Evolutionary conservation across 2,888 invertebrate species (phyloP).

Genomic region (Pollenia labialis): DNA sequence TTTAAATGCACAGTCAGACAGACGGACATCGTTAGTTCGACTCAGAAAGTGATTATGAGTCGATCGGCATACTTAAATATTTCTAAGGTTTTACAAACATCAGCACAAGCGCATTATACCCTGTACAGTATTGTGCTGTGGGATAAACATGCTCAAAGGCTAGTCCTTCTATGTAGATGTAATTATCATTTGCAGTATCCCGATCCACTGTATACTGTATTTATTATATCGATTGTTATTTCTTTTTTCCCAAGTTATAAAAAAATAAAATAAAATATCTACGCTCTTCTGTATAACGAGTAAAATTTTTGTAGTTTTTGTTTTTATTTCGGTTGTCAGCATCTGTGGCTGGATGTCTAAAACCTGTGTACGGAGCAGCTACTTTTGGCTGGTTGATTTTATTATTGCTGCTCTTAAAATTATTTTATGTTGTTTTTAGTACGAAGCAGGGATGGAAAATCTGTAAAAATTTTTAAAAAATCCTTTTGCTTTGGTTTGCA

Average conservation of each 20-base stretch:
- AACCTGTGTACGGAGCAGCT: conserved; percentile 43
- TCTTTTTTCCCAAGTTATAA: conserved; percentile 12
- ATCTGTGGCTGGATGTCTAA: conserved; percentile 20
- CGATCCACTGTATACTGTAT: conserved; percentile 20
- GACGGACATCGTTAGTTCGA: too few relatives aligned
- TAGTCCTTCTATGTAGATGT: neutral
- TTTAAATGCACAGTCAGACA: too few relatives aligned
- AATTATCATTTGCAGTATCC: neutral
- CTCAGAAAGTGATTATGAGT: too few relatives aligned
- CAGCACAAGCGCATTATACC: too few relatives aligned
- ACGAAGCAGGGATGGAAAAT: conserved; percentile 12
- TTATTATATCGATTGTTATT: conserved; percentile 10
- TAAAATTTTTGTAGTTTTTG: conserved; percentile 12
- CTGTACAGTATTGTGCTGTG: too few relatives aligned
- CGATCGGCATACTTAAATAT: too few relatives aligned
- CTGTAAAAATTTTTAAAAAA: neutral
- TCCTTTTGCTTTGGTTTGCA: neutral
- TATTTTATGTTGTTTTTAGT: conserved; percentile 26
- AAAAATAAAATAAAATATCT: conserved; percentile 9
- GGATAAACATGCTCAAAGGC: too few relatives aligned
- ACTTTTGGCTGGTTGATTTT: conserved; percentile 52
- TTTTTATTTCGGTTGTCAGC: conserved; percentile 26
- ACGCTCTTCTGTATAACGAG: conserved; percentile 31
- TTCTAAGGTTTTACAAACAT: too few relatives aligned
- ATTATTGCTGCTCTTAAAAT: conserved; percentile 33